Conservation (phyloP, 2,113 vertebrate genomes). For the Mirza zaza region DNA sequence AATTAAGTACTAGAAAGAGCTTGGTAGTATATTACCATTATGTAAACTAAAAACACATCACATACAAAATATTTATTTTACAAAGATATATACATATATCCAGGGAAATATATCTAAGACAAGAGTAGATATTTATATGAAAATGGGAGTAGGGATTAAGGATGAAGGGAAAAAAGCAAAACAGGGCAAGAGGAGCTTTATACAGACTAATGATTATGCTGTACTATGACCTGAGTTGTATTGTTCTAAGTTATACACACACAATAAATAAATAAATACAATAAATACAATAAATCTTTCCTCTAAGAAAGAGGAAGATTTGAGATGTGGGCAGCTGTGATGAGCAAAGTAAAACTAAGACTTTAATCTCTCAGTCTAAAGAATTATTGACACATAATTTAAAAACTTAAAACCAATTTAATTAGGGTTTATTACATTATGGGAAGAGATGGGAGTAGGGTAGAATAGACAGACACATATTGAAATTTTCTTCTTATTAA, state of each 20-base stretch:
- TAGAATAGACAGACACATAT: not conserved
- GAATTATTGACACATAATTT: not conserved
- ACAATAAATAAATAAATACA: not conserved
- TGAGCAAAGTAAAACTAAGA: no score
- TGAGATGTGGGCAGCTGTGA: no score
- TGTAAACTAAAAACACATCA: constrained; percentile 12
- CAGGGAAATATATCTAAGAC: not conserved
- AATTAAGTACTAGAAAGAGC: not conserved
- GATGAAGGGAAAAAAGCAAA: not conserved
- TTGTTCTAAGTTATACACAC: not conserved
- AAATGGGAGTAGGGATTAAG: not conserved
- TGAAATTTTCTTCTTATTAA: not conserved
- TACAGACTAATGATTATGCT: not conserved
- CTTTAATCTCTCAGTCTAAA: not conserved
- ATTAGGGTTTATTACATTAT: not conserved
- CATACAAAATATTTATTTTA: not conserved
- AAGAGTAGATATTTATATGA: not conserved
- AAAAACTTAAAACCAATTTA: not conserved
- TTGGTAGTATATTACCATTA: not conserved
- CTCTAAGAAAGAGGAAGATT: not conserved
- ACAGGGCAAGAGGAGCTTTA: not conserved
- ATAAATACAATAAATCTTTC: no score
- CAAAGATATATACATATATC: not conserved
- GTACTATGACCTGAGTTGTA: not conserved
- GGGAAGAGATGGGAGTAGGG: not conserved